phyloP scores from a whole-genome alignment of 2,797 vertebrate genomes.

The Kryptolebias ocellatus region DNA sequence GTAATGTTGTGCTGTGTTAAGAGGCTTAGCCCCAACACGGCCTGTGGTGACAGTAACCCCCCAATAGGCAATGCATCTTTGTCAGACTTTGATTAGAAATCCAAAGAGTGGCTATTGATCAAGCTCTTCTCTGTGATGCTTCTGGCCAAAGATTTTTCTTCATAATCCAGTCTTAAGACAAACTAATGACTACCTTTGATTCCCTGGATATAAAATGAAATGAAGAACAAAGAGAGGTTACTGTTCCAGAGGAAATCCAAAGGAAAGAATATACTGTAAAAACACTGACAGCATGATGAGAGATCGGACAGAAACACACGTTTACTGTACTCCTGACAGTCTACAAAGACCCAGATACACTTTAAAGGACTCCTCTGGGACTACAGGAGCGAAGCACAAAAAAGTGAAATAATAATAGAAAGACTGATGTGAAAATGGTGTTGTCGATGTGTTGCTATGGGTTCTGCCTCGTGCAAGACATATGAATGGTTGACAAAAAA shows the following conservation, averaged over 20 bases:
- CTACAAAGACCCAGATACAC: constrained; percentile 41
- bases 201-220: constrained; percentile 22
- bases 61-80: constrained; percentile 69
- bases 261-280: constrained; percentile 47
- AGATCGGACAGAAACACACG: constrained; percentile 38
- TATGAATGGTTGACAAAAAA: constrained; percentile 27
- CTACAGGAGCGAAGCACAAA: constrained; percentile 2
- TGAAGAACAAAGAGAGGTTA: constrained; percentile 8
- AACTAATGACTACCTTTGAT: constrained; percentile 36
- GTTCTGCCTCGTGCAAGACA: constrained; percentile 25
- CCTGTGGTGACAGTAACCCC: constrained; percentile 59
- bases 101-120: constrained; percentile 70
- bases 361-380: constrained; percentile 20
- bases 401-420: background rate
- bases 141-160: constrained; percentile 41
- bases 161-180: constrained; percentile 22
- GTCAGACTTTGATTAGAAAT: constrained; percentile 63
- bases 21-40: constrained; percentile 59
- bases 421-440: background rate
- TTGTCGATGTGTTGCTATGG: constrained; percentile 10
- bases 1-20: constrained; percentile 52
- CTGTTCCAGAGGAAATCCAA: constrained; percentile 19
- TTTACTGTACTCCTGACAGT: constrained; percentile 27
- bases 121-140: constrained; percentile 39
- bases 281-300: constrained; percentile 40